Base-by-base conservation (phyloP, 2,797 vertebrate genomes). In the Helicolenus hilgendorfi region DNA sequence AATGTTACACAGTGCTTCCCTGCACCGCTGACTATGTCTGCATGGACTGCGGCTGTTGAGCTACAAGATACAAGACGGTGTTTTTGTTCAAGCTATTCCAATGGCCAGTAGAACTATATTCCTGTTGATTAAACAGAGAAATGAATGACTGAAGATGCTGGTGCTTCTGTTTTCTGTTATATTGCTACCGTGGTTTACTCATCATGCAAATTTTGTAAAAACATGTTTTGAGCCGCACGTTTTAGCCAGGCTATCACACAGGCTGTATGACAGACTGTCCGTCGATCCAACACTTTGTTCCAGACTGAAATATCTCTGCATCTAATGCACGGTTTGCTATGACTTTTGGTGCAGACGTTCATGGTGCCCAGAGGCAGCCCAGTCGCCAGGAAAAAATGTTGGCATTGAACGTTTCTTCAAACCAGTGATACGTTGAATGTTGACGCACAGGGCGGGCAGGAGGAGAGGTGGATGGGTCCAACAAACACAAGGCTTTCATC, bases 1-100 rank as follows among this genome's bases (percentile, higher is more conserved):
- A 76, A 22, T 76, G 83, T 49, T 53, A 75, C 38, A 56, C 26
- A 31, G 64, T 49, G 68, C 65, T 71, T 67, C 26, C 13, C 71
- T 72, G 35, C 80, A 72, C 36, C n/a, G 13, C 68, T n/a, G 62
- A 53, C 2, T 79, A 3, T 15, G 29, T 73, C 72, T 81, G 27
- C 36, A 72, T 33, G 18, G 31, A 72, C 36, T 45, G 14, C 22
- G 11, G 79, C 49, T 56, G 5, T 27, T 53, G 69, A 63, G 71
- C 31, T 79, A 20, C 38, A 41, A 1, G 15, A 22, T 4, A 26
- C 8, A 26, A 7, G 31, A 22, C 0, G 5, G 35, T 5, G n/a
- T 3, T 68, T 62, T 41, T 62, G 2, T 69, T 59, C 2, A 49
- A 35, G 45, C n/a, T 71, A 45, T 49, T 59, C 55, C 14, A 22